These are phyloP conservation scores for Scolopax rusticola DNA, from an alignment of 2,797 vertebrate genomes.

Conservation along the genomic window DNA sequence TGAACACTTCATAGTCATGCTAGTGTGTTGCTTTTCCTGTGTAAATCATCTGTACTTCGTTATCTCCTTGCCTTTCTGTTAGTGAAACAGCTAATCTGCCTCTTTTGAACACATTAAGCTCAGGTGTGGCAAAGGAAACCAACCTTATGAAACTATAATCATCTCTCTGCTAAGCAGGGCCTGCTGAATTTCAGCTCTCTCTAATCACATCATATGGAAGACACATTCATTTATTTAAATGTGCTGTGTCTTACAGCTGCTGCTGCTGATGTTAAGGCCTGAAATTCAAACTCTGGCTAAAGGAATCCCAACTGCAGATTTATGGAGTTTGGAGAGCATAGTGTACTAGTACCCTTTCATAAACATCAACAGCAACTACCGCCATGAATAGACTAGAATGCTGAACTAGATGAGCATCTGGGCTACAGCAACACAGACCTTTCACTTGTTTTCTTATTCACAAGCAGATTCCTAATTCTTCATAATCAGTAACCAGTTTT, in stretches of 20 bases:
- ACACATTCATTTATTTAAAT: neutral
- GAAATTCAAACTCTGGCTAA: neutral
- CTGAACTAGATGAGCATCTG: neutral
- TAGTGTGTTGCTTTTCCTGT: neutral
- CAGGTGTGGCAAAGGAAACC: neutral
- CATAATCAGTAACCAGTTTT: neutral
- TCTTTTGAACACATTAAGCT: neutral
- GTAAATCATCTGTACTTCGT: neutral
- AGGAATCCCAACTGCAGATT: neutral
- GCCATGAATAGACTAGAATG: fast-evolving
- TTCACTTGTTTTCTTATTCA: neutral
- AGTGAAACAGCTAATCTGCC: neutral
- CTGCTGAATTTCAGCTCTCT: neutral
- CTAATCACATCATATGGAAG: neutral
- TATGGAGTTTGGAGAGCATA: neutral
- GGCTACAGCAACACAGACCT: neutral
- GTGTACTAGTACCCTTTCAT: neutral
- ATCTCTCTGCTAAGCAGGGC: neutral
- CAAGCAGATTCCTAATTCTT: neutral
- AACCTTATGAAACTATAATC: neutral
- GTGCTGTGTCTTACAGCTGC: neutral
- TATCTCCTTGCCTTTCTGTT: neutral
- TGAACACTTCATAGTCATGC: neutral
- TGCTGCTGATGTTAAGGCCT: neutral
- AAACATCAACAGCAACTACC: fast-evolving